phyloP scores from a whole-genome alignment of 2,113 vertebrate genomes.

The Centropristis striata region DNA sequence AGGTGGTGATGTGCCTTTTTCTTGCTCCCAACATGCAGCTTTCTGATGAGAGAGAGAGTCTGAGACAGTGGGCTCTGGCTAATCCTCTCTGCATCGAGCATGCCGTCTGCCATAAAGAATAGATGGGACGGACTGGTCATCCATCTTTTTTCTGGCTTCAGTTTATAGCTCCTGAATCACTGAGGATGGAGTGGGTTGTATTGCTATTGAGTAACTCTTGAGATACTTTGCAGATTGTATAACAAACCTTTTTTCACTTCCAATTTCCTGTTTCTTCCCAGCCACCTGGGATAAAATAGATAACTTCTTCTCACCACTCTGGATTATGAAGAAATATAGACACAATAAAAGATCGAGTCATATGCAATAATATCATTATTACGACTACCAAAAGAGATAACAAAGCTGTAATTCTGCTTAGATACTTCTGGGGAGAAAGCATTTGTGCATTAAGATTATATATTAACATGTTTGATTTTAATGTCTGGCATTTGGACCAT shows the following conservation, averaged over 20 bases:
- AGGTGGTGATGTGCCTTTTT: slow-evolving; percentile 52
- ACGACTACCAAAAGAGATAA: neutral
- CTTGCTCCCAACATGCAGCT: slow-evolving; percentile 64
- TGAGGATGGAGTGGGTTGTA: slow-evolving; percentile 64
- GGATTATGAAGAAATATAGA: slow-evolving; percentile 28
- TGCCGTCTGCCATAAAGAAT: slow-evolving; percentile 54
- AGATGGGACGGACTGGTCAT: slow-evolving; percentile 51
- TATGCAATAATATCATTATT: slow-evolving; percentile 16
- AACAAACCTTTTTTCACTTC: slow-evolving; percentile 38
- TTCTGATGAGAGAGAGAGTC: slow-evolving; percentile 58
- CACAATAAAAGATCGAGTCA: slow-evolving; percentile 25
- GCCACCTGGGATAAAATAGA: slow-evolving; percentile 22
- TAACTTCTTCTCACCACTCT: slow-evolving; percentile 13
- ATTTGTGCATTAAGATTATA: neutral
- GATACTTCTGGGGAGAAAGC: neutral
- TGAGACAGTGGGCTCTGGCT: slow-evolving; percentile 51
- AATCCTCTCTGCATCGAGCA: slow-evolving; percentile 58
- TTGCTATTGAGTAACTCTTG: slow-evolving; percentile 62
- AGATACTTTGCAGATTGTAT: slow-evolving; percentile 57
- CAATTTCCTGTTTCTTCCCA: slow-evolving; percentile 44
- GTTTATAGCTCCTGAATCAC: slow-evolving; percentile 71
- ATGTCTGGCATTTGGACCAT: neutral
- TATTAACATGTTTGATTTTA: neutral
- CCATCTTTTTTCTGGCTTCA: slow-evolving; percentile 60
- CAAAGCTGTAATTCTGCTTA: neutral